Conservation (phyloP, 2,797 vertebrate genomes). For the Channallabes apus region DNA sequence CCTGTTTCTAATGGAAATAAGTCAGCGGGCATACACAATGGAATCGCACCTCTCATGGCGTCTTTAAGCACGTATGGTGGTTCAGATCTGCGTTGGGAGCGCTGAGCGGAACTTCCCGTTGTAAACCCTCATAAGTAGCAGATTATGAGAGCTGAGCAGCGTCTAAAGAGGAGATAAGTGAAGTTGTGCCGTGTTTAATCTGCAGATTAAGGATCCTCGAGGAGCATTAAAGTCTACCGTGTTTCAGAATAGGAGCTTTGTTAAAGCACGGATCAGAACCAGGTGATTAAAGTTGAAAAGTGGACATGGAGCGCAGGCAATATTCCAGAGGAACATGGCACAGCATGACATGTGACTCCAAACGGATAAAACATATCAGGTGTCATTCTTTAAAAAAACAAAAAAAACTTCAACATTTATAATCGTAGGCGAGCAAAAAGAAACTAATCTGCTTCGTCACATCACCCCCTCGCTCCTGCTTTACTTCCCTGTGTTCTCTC, state of each 20-base stretch:
- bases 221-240: slow-evolving; percentile 5
- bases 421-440: background rate
- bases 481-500: background rate
- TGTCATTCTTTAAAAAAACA: background rate
- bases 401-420: background rate
- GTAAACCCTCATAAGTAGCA: slow-evolving; percentile 19
- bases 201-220: slow-evolving; percentile 17
- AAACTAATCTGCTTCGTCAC: background rate
- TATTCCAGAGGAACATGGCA: background rate
- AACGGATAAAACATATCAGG: background rate
- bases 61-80: background rate
- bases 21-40: background rate
- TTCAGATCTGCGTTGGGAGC: slow-evolving; percentile 6
- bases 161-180: slow-evolving; percentile 26
- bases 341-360: background rate
- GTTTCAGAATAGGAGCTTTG: slow-evolving; percentile 7
- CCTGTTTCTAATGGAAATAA: slow-evolving; percentile 11
- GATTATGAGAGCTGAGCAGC: slow-evolving; percentile 27
- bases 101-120: background rate
- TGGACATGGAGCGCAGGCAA: background rate
- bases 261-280: background rate
- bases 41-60: background rate
- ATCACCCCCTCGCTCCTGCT: background rate
- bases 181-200: slow-evolving; percentile 30
- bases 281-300: background rate